Percentiles rank a stretch among this genome's conserved stretches.
These are phyloP conservation scores for Helostoma temminkii DNA, from an alignment of 2,797 vertebrate species.

Conservation along the genomic window DNA sequence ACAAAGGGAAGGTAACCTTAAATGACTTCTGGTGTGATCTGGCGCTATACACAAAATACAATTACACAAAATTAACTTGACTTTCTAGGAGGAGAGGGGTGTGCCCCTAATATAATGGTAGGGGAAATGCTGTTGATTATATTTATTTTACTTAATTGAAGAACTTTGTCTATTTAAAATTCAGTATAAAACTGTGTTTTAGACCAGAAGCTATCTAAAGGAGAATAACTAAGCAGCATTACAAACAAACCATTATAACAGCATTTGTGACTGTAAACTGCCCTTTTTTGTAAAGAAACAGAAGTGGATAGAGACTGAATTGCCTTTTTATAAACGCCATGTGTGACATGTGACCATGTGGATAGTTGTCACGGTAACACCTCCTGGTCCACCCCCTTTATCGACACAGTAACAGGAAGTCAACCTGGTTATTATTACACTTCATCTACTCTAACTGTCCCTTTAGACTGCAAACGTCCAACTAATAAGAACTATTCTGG, in stretches of 20 bases:
- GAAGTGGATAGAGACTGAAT: background rate
- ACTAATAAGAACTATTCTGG: background rate
- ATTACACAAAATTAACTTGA: no score
- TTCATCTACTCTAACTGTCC: background rate
- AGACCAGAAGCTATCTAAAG: background rate
- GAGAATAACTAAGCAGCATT: background rate
- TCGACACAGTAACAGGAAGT: background rate
- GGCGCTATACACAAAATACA: no score
- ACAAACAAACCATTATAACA: no score
- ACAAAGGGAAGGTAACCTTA: no score
- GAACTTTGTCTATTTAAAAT: no score
- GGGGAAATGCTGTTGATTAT: no score
- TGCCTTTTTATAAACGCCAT: background rate
- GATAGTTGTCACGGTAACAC: conserved; percentile 4
- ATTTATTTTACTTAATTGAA: no score
- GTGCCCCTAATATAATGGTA: no score
- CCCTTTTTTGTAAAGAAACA: background rate
- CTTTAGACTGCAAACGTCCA: background rate
- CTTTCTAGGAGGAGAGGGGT: no score
- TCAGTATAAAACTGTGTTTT: no score
- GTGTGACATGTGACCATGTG: conserved; percentile 10
- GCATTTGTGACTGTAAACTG: background rate
- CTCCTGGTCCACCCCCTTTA: background rate
- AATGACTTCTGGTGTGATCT: no score
- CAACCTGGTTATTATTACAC: background rate